phyloP scores from a whole-genome alignment of 2,888 invertebrate genomes.

The Apotomis turbidana region DNA sequence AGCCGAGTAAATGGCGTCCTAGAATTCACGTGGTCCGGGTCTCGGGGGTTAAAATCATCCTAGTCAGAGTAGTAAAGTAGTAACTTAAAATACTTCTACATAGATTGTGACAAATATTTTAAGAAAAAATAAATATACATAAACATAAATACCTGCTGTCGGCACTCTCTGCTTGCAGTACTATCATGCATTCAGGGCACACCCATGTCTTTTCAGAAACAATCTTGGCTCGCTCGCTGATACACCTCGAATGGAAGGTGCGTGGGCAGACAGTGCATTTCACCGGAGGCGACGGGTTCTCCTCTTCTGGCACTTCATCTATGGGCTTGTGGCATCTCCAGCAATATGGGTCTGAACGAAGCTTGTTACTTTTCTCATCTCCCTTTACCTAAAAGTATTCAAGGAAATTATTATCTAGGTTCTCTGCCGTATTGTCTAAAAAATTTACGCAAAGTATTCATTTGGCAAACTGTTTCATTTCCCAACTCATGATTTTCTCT shows the following conservation, averaged over 20 bases:
- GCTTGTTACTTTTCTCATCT: constrained; percentile 55
- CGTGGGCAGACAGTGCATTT: constrained; percentile 93
- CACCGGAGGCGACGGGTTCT: constrained; percentile 65
- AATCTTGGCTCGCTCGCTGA: constrained; percentile 79
- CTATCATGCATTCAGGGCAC: constrained; percentile 93
- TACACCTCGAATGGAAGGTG: constrained; percentile 92
- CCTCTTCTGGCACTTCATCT: constrained; percentile 71
- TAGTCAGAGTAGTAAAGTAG: no score
- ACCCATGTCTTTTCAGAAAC: constrained; percentile 85
- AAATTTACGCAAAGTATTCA: no score
- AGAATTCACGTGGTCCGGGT: no score
- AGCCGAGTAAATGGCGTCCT: no score
- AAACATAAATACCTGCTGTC: constrained; percentile 83
- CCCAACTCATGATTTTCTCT: no score
- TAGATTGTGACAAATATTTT: no score
- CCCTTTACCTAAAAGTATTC: not conserved
- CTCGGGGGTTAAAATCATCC: no score
- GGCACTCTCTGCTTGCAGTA: constrained; percentile 88
- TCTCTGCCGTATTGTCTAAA: no score
- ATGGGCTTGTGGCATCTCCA: constrained; percentile 95
- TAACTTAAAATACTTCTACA: no score
- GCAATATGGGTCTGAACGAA: constrained; percentile 90
- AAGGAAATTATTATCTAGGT: no score
- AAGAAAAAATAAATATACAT: not conserved
- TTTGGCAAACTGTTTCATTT: no score